A percentile compares a stretch with the other conserved stretches of the same genome.
phyloP scores from a whole-genome alignment of 2,888 invertebrate species.

The Limnephilus auricula region DNA sequence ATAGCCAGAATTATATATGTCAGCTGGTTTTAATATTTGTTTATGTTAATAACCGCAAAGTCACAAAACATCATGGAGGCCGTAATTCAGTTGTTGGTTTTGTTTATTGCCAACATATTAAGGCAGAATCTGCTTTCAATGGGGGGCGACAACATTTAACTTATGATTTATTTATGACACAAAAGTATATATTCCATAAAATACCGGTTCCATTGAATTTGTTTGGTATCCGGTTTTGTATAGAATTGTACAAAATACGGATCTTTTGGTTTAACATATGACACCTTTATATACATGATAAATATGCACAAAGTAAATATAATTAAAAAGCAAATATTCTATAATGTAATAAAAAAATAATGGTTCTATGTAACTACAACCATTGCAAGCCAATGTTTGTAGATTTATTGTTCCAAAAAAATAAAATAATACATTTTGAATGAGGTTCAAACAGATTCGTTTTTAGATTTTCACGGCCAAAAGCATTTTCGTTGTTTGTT shows the following conservation, averaged over 20 bases:
- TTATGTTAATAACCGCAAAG: conserved; percentile 43
- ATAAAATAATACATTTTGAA: too few species aligned
- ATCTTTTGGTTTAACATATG: background rate
- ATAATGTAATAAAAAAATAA: too few species aligned
- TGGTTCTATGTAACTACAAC: too few species aligned
- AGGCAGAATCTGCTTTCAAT: background rate
- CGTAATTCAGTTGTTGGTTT: conserved; percentile 38
- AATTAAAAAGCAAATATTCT: background rate
- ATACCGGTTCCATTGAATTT: conserved; percentile 12
- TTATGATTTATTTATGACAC: conserved; percentile 19
- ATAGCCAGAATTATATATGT: conserved; percentile 28
- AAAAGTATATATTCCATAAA: background rate
- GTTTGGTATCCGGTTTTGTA: background rate
- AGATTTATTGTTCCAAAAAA: too few species aligned
- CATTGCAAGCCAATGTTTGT: background rate
- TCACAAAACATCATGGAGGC: conserved; percentile 9
- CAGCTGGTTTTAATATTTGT: conserved; percentile 47
- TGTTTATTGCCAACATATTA: conserved; percentile 42
- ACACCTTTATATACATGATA: background rate
- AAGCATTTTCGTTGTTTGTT: too few species aligned
- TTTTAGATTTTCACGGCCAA: too few species aligned
- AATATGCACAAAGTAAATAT: background rate
- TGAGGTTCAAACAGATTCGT: too few species aligned
- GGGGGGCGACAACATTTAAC: conserved; percentile 5
- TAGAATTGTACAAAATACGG: background rate